These are phyloP conservation scores for Chirona hameri DNA, from an alignment of 2,888 invertebrate genomes.

Conservation along the genomic window DNA sequence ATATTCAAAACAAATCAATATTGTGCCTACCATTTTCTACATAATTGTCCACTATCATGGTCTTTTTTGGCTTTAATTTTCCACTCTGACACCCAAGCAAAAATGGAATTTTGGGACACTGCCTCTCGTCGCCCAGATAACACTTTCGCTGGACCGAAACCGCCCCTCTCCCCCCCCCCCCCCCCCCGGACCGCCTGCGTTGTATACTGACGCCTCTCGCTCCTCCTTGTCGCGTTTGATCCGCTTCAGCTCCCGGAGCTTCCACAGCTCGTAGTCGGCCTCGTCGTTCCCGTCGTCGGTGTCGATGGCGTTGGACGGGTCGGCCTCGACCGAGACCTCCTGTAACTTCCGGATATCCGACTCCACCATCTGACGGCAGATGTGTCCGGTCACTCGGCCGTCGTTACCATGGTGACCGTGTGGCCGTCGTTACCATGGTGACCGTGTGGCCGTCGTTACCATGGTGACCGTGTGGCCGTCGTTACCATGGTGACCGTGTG, in stretches of 20 bases:
- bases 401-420: no score
- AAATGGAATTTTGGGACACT: no score
- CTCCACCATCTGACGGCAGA: constrained; percentile 38
- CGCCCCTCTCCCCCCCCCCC: no score
- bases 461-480: neutral
- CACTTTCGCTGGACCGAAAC: no score
- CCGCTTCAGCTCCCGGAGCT: constrained; percentile 89
- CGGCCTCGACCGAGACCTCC: constrained; percentile 4
- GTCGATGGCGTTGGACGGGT: constrained; percentile 76
- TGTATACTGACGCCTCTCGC: constrained; percentile 34
- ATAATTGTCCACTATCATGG: no score
- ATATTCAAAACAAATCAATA: no score
- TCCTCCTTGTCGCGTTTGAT: constrained; percentile 80
- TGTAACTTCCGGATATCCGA: constrained; percentile 44
- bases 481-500: neutral
- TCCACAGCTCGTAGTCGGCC: constrained; percentile 96
- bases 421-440: neutral
- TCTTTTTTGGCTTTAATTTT: no score
- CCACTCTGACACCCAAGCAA: no score
- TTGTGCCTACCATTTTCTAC: no score
- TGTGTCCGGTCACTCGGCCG: constrained; percentile 41
- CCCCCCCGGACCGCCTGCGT: no score
- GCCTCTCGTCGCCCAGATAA: no score
- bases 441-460: neutral
- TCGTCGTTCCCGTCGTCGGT: constrained; percentile 91